A percentile compares a stretch with the other conserved stretches of the same genome.
Conservation (phyloP, 2,797 vertebrate genomes). For the Fratercula arctica region DNA sequence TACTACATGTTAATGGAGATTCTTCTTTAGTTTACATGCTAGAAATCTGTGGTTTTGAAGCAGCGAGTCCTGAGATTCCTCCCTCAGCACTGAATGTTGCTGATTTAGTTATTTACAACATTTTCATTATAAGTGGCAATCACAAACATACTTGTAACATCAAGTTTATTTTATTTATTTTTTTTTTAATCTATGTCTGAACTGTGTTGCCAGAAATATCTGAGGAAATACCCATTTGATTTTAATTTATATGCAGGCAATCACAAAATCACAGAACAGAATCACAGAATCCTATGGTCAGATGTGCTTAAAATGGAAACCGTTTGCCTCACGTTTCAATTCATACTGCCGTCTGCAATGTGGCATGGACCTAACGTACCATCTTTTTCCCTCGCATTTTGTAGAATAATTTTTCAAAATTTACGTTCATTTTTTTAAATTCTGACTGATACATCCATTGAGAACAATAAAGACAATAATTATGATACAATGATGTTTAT, state of each 20-base stretch:
- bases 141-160: not conserved
- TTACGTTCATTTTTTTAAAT: not conserved
- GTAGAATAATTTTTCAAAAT: not conserved
- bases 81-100: not conserved
- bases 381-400: not conserved
- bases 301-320: slow-evolving; percentile 13
- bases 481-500: not conserved
- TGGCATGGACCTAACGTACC: not conserved
- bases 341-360: not conserved
- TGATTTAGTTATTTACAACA: slow-evolving; percentile 9
- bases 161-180: not conserved
- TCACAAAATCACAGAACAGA: slow-evolving; percentile 28
- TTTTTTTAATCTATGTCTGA: not conserved
- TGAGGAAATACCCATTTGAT: slow-evolving; percentile 8
- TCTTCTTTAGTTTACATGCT: not conserved
- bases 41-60: slow-evolving; percentile 4
- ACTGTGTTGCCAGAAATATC: not conserved
- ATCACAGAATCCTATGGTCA: slow-evolving; percentile 34
- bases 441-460: not conserved
- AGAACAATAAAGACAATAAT: not conserved
- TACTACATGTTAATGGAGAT: slow-evolving; percentile 5
- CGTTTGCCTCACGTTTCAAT: not conserved
- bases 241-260: slow-evolving; percentile 21
- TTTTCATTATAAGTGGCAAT: slow-evolving; percentile 2
- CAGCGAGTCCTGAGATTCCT: not conserved